Base-by-base conservation (phyloP, 2,113 vertebrate genomes). In the Sinocyclocheilus anophthalmus region DNA sequence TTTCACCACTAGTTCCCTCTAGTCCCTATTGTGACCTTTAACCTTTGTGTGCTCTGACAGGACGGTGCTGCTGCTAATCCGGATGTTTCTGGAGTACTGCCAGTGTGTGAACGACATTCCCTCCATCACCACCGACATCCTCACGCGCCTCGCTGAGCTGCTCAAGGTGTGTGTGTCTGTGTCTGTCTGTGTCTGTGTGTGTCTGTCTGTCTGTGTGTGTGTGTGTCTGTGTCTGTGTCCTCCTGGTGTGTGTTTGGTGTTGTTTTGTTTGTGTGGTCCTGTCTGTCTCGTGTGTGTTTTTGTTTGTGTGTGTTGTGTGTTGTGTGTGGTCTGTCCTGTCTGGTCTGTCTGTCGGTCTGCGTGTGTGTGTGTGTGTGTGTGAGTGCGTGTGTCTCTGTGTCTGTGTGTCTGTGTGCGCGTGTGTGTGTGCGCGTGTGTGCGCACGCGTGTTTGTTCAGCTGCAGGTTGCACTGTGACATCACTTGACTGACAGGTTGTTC, bases 41-140 rank as follows among this genome's bases (percentile, higher is more conserved):
- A 80, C 73, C 8, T 53, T 20, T 4, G 69, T 87, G 50, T 78
- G 39, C 22, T 39, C 16, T 53, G 20, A 13, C 91, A 99, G 98
- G 91, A 99, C 98, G 22, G 97, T 99, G 61, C 94, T 99, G 94
- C 94, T 99, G 89, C 95, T 99, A 90, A 99, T 99, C 92, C 95
- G 97, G 92, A 99, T 99, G 90, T 97, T 99, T 90, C 95, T 99
- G 88, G 98, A 99, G 90, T 99, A 99, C 91, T 99, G 98, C 92
- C 98, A 98, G 92, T 99, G 98, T 91, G 97, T 99, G 89, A 98
- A 97, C 84, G 97, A 98, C 92, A 98, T 99, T 93, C 97, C 98
- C 1, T 98, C 98, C 88, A 95, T 99, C 92, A 92, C 97, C 87
- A 98, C 97, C 6, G 98, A 99, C 93, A 97, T 99, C 96, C 95